Evolutionary conservation across 2,113 vertebrate genomes (phyloP).

Genomic region (Pelusios castaneus): DNA sequence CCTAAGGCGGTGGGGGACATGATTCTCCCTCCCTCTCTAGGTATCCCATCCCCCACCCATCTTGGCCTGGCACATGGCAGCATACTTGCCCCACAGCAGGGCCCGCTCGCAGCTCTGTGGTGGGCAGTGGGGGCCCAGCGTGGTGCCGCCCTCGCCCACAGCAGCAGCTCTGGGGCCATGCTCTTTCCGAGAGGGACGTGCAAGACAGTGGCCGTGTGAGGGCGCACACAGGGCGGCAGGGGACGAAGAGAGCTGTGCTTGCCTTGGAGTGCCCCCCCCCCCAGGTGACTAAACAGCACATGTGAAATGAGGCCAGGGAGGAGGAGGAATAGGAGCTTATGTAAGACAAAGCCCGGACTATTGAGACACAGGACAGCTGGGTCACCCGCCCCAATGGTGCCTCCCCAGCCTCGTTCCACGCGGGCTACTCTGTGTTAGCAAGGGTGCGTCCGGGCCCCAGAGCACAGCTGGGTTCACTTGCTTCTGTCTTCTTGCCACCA

Average conservation of each 20-base stretch:
- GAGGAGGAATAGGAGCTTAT: background rate
- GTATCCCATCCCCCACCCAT: background rate
- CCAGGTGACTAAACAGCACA: too few species aligned
- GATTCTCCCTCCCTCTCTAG: background rate
- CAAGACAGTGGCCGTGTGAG: fast-evolving
- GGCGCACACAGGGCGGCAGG: background rate
- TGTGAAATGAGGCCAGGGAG: too few species aligned
- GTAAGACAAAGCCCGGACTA: too few species aligned
- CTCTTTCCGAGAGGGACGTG: background rate
- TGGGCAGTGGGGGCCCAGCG: background rate
- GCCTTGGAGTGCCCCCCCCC: background rate
- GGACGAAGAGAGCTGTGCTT: background rate
- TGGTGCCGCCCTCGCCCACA: background rate
- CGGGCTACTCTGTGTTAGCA: background rate
- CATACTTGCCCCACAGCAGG: background rate
- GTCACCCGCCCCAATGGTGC: background rate
- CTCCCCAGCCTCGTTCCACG: background rate
- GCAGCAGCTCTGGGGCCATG: background rate
- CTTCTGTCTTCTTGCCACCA: background rate
- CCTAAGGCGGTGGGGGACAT: background rate
- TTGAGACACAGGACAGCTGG: too few species aligned
- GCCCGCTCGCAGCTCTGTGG: background rate
- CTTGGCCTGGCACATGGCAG: background rate
- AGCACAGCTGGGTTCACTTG: background rate
- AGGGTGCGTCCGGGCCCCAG: background rate